Conservation (phyloP, 1,140 invertebrate species). For the Heliconius melpomene region DNA sequence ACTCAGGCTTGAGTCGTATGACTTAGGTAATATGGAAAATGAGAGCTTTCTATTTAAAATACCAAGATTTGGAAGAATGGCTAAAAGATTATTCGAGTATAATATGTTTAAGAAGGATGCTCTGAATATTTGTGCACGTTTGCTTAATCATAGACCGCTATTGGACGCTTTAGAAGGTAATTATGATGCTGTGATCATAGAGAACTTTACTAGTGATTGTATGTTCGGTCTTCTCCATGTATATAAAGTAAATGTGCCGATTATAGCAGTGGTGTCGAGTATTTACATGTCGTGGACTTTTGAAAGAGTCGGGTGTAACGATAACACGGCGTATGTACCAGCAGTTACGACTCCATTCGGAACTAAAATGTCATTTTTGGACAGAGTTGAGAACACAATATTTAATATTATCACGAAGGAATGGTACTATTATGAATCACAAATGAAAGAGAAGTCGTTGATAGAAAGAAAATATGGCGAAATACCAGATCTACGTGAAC, state of each 20-base stretch:
- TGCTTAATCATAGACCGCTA: conserved; percentile 61
- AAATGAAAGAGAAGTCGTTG: conserved; percentile 61
- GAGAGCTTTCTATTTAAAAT: conserved; percentile 36
- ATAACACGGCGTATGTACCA: conserved; percentile 84
- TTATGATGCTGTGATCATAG: conserved; percentile 85
- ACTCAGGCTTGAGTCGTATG: conserved; percentile 52
- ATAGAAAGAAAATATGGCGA: conserved; percentile 70
- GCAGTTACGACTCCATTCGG: conserved; percentile 72
- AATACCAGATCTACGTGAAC: conserved; percentile 62
- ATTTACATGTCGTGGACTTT: conserved; percentile 83
- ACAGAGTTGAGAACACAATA: conserved; percentile 81
- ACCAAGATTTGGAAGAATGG: conserved; percentile 45
- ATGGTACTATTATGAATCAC: conserved; percentile 51
- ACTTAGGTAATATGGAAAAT: conserved; percentile 53
- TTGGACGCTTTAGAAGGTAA: conserved; percentile 62
- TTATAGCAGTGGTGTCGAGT: conserved; percentile 73
- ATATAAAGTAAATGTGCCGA: conserved; percentile 78
- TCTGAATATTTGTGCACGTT: conserved; percentile 62
- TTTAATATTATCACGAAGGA: conserved; percentile 51
- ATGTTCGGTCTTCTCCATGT: conserved; percentile 82
- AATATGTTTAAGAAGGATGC: conserved; percentile 51
- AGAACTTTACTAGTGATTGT: conserved; percentile 86
- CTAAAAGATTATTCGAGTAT: conserved; percentile 42
- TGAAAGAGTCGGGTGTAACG: conserved; percentile 81
- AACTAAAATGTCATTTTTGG: conserved; percentile 80